Percentiles rank a stretch among this genome's conserved stretches.
phyloP scores from a whole-genome alignment of 2,797 vertebrate genomes.

The Neosilurus hyrtlii region DNA sequence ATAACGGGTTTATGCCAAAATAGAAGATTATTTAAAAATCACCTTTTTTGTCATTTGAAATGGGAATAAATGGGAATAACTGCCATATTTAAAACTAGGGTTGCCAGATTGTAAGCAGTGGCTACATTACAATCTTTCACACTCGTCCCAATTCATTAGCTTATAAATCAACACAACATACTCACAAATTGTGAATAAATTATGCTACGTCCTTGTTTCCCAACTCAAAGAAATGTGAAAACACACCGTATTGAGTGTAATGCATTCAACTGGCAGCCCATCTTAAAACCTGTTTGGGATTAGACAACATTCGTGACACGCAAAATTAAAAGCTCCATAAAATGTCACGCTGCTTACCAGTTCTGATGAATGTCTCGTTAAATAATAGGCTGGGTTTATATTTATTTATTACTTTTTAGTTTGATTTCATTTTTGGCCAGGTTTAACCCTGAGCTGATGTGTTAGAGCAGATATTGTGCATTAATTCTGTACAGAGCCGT shows the following conservation, averaged over 20 bases:
- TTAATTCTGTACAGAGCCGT: conserved; percentile 71
- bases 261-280: conserved; percentile 8
- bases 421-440: conserved; percentile 53
- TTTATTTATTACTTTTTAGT: neutral
- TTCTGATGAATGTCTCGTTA: conserved; percentile 30
- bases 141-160: neutral
- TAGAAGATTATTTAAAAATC: neutral
- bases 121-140: neutral
- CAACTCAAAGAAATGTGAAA: neutral
- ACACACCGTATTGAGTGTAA: neutral
- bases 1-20: neutral
- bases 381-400: conserved; percentile 15
- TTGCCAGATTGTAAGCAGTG: conserved; percentile 14
- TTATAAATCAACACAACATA: neutral
- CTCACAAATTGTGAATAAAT: neutral
- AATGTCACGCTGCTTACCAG: conserved; percentile 18
- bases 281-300: conserved; percentile 18
- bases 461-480: conserved; percentile 72
- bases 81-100: conserved; percentile 1
- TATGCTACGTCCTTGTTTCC: neutral
- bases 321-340: neutral
- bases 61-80: neutral
- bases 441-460: conserved; percentile 62
- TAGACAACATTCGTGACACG: conserved; percentile 21
- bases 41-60: conserved; percentile 15